Base-by-base conservation (phyloP, 2,888 invertebrate species). In the Cybosia mesomella region DNA sequence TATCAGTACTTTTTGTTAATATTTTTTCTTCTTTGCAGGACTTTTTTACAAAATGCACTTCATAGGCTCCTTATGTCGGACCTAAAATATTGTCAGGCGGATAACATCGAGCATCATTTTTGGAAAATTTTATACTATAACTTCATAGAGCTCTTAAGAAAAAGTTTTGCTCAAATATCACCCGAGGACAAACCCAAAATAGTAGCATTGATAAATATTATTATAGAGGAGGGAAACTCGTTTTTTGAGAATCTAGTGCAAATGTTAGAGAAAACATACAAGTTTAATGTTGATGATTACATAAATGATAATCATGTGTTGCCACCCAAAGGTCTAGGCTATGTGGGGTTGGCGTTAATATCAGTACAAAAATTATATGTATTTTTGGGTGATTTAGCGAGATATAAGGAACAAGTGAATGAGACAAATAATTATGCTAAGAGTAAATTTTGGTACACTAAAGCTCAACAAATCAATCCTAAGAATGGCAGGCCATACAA, bases 401-500 rank as follows among this genome's bases (percentile, higher is more conserved):
- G 99, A 70, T 99, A 99, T 91, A 97, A 97, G 87, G 98, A 98
- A 87, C 97, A 98, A 92, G 97, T 97, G 57, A 97, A 97, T 80
- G 97, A 97, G 85, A 97, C 97, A 0, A 96, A 96, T 68, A 98
- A 98, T 92, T 98, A 97, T 88, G 97, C 97, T 57, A 95, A 95
- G 84, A 95, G 95, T 86, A 95, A 95, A 87, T 96, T 97, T 84
- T 99, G 98, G 97, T 99, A 99, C 89, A 96, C 98, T 72, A 98
- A 98, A 93, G 98, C 99, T 15, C 98, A 98, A 87, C 97, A 98
- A 91, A 96, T 99, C 57, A 98, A 98, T 92, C 98, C 99, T 11
- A 98, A 98, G 91, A 99, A 99, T 94, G 99, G 99, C 64, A 96
- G 98, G 77, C 98, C 99, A 0, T 99, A 99, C 89, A 98, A 99